A percentile compares a stretch with the other conserved stretches of the same genome.
phyloP scores from a whole-genome alignment of 1,140 invertebrate genomes.

The Brachystomella parvula region DNA sequence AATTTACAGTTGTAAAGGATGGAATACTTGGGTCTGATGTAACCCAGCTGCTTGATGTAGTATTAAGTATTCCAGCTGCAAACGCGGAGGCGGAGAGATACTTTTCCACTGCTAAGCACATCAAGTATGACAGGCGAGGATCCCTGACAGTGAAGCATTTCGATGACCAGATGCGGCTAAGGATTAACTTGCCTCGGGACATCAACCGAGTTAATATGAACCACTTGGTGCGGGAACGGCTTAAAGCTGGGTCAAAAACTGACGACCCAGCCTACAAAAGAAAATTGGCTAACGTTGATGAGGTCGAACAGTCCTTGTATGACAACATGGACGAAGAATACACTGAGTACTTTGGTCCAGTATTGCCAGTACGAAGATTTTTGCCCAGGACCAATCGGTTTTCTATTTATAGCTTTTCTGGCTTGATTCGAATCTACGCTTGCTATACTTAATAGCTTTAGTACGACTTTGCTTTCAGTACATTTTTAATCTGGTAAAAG shows the following conservation, averaged over 20 bases:
- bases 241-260: not conserved
- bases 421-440: too few species aligned
- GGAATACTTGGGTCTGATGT: too few species aligned
- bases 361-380: not conserved
- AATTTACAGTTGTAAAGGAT: too few species aligned
- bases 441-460: too few species aligned
- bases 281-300: not conserved
- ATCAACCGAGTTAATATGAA: not conserved
- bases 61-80: not conserved
- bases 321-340: not conserved
- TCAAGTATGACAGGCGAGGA: not conserved
- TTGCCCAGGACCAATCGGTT: too few species aligned
- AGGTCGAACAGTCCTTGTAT: not conserved
- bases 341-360: not conserved
- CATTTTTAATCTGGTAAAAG: too few species aligned
- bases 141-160: not conserved
- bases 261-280: not conserved
- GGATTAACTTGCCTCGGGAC: not conserved
- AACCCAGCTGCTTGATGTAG: not conserved
- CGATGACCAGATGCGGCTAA: not conserved
- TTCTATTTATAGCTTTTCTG: too few species aligned
- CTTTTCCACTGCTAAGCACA: not conserved
- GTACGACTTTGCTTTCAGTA: too few species aligned
- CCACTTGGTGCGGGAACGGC: not conserved
- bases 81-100: not conserved